Evolutionary conservation across 2,888 invertebrate species (phyloP), one percentile per base, ranked within the genome.

Genomic region (Xestia c-nigrum): DNA sequence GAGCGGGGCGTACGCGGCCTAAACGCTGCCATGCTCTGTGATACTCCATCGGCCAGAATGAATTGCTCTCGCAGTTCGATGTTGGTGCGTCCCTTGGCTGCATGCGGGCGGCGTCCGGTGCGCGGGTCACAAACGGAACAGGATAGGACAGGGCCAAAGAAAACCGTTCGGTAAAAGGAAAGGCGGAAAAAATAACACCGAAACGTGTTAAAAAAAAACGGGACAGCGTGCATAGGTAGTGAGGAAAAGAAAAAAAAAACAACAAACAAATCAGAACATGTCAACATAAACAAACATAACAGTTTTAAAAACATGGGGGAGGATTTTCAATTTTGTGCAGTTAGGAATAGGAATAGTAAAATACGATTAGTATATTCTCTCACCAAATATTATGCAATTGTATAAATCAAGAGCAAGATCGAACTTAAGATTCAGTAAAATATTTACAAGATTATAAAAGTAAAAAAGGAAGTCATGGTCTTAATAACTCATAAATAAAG

Each of bases 71-170:
- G 98, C 94, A 99, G 98, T 97, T 99, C 99, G 97, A 99, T 99
- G 98, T 99, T 99, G 97, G 99, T 99, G 97, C 99, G 98, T 97
- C 99, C 99, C 97, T 99, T 99, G 97, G 99, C 99, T 99, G 97
- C 95, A 97, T 96, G 97, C 97, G 97, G 96, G 96, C 96, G 95
- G 96, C 96, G 95, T 96, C 96, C 96, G 92, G 94, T 95, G 95
- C 93, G 94, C 89, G 91, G 95, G 94, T 93, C 86, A 92, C 93
- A 93, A 93, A 93, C 89, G 86, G 93, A 92, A 89, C 67, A 81
- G 92, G 94, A 92, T 66, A 85, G 92, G 92, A 89, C 65, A 84
- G 89, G 94, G 92, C 78, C 87, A 94, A 95, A 94, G 90, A 93
- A 94, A 95, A 96, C 95, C 95, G 91, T 94, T 92, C 88, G 95